These are phyloP conservation scores for Saturnia pavonia DNA, from an alignment of 2,888 invertebrate species.

Conservation along the genomic window DNA sequence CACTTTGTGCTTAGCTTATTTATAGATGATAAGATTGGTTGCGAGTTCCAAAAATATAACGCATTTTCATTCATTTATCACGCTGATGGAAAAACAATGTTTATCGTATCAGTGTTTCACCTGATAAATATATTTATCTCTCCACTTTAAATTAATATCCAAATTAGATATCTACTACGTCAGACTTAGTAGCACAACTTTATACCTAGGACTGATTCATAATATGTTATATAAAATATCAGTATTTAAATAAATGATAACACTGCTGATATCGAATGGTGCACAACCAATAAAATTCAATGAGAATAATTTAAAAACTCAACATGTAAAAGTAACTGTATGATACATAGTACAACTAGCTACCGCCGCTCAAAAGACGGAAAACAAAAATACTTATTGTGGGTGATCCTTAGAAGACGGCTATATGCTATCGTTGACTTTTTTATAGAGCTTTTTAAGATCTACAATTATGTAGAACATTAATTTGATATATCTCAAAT, in stretches of 20 bases:
- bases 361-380: no score
- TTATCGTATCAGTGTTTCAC: constrained; percentile 8
- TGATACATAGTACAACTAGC: no score
- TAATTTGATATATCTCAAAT: no score
- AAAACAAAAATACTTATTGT: no score
- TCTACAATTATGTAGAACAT: no score
- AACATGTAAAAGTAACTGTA: not conserved
- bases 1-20: not conserved
- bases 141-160: constrained; percentile 15
- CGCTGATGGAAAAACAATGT: constrained; percentile 13
- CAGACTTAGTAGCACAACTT: not conserved
- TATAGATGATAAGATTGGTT: not conserved
- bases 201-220: not conserved
- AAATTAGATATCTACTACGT: constrained; percentile 11
- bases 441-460: no score
- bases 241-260: not conserved
- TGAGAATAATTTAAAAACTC: not conserved
- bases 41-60: constrained; percentile 10
- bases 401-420: no score
- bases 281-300: not conserved
- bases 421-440: no score
- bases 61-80: constrained; percentile 11
- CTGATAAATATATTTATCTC: constrained; percentile 26
- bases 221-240: not conserved
- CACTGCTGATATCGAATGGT: not conserved